Evolutionary conservation across 2,113 vertebrate species (phyloP), one percentile per base, ranked within the genome.

Genomic region (Ancistrus triradiatus): DNA sequence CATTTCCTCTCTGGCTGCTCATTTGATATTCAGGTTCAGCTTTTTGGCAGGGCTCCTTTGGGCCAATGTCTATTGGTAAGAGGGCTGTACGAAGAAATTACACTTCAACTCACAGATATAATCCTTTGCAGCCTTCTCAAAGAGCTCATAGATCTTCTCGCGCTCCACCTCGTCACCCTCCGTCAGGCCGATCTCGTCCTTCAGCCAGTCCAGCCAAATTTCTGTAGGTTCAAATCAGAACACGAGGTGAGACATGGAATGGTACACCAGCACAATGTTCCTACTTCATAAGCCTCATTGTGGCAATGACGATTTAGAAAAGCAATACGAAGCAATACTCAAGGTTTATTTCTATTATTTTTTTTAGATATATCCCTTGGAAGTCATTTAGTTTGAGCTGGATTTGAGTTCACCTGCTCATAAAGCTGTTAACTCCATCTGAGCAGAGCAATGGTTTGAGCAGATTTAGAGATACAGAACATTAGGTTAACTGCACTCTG

Each of bases 141-240:
- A 98, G 15, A 99, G 90, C 25, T 93, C 91, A 1, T 94, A 93
- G 8, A 97, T 89, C 7, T 86, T 91, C 70, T 96, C 95, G 0
- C 95, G 76, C 64, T 92, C 92, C 0, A 83, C 77, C 67, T 84
- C 77, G 67, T 84, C 82, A 1, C 94, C 91, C 15, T 89, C 77
- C 13, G 87, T 90, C 85, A 94, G 85, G 51, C 86, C 88, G 59
- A 95, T 95, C 78, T 98, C 96, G 68, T 98, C 97, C 10, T 93
- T 96, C 53, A 99, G 77, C 95, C 97, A 99, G 69, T 96, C 94
- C 63, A 99, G 74, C 97, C 97, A 99, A 42, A 99, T 93, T 72
- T 96, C 96, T 99, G 78, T 24, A 62, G 15, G 10, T 18, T n/a
- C 11, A 50, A 55, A 59, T 35, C 15, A 47, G 6, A 64, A 19